These are phyloP conservation scores for Zonotrichia albicollis DNA, from an alignment of 2,797 vertebrate species.

Conservation along the genomic window DNA sequence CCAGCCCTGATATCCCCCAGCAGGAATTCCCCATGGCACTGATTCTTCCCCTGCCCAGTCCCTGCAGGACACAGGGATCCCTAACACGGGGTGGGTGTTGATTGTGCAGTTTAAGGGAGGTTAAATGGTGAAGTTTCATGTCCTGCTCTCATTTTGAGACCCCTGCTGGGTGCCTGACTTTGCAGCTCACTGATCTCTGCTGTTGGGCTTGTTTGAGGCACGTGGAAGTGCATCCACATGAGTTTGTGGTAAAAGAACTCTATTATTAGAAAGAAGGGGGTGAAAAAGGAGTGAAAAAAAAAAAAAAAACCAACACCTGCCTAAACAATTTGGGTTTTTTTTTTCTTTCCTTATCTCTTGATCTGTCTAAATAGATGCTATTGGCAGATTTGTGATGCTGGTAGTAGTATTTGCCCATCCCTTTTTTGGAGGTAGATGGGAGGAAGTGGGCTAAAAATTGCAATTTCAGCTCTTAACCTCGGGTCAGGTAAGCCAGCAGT, in stretches of 20 bases:
- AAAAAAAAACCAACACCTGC: background rate
- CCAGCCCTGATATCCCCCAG: background rate
- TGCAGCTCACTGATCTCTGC: background rate
- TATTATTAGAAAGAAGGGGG: background rate
- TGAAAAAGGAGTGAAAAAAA: background rate
- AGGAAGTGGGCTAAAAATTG: constrained; percentile 57
- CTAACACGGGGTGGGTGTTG: fast-evolving
- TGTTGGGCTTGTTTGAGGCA: background rate
- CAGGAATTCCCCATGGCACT: background rate
- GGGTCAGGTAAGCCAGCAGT: background rate
- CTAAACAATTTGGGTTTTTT: background rate
- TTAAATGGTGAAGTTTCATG: background rate
- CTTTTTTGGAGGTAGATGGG: background rate
- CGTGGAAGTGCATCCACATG: background rate
- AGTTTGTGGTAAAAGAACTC: background rate
- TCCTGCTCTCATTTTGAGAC: background rate
- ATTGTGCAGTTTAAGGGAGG: background rate
- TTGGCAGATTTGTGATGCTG: background rate
- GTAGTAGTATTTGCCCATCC: background rate
- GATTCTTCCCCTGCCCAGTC: fast-evolving
- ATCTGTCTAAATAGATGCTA: background rate
- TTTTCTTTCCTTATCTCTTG: background rate
- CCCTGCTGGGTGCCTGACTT: background rate
- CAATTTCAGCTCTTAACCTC: background rate
- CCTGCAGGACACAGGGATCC: background rate